phyloP scores from a whole-genome alignment of 1,140 invertebrate species.

The Cydia strobilella region DNA sequence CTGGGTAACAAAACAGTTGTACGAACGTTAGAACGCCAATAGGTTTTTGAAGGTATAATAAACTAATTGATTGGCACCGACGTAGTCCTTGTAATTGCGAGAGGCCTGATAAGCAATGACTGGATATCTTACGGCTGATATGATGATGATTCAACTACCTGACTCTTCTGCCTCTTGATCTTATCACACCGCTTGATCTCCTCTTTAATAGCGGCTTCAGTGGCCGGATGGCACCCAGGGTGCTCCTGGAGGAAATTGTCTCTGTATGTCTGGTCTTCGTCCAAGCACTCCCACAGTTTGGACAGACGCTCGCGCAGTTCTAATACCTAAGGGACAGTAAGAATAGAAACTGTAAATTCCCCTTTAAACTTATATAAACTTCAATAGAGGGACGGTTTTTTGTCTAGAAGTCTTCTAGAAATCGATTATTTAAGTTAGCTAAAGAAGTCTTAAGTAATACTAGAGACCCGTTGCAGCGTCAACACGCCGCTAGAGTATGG shows the following conservation, averaged over 20 bases:
- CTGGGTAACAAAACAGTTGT: slow-evolving; percentile 43
- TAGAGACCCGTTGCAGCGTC: too few relatives aligned
- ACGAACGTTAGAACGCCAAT: neutral
- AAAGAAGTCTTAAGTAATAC: too few relatives aligned
- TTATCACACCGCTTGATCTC: slow-evolving; percentile 69
- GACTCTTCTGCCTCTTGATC: slow-evolving; percentile 71
- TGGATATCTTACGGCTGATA: neutral
- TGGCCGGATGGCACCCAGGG: slow-evolving; percentile 62
- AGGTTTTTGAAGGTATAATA: too few relatives aligned
- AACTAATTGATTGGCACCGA: too few relatives aligned
- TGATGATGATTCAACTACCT: slow-evolving; percentile 44
- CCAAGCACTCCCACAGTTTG: slow-evolving; percentile 83
- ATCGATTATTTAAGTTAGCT: too few relatives aligned
- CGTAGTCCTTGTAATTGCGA: too few relatives aligned
- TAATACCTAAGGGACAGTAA: slow-evolving; percentile 50
- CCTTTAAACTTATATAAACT: too few relatives aligned
- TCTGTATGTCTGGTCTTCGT: slow-evolving; percentile 78
- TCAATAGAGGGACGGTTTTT: too few relatives aligned
- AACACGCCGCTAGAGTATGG: too few relatives aligned
- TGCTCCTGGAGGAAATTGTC: slow-evolving; percentile 71
- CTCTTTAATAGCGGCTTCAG: slow-evolving; percentile 67
- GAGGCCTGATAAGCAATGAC: too few relatives aligned
- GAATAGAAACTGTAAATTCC: neutral
- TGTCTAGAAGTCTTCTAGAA: too few relatives aligned
- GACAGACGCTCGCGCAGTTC: slow-evolving; percentile 80